phyloP scores from a whole-genome alignment of 2,113 vertebrate species.

The Cettia cetti region DNA sequence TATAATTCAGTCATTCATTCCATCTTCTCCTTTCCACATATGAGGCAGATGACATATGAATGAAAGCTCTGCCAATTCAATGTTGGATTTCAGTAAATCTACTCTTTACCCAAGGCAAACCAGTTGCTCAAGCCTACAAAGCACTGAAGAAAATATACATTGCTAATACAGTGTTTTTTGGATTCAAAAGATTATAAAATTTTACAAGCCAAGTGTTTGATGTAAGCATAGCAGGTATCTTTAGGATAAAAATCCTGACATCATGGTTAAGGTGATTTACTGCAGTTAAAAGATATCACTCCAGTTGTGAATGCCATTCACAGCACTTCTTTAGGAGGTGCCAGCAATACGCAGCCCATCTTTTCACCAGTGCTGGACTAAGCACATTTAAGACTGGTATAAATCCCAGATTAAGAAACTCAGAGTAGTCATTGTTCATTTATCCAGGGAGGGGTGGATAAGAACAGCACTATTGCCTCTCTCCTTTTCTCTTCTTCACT shows the following conservation, averaged over 20 bases:
- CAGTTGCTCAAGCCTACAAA: not conserved
- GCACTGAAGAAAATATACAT: not conserved
- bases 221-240: not conserved
- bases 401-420: not conserved
- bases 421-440: not conserved
- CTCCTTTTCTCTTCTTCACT: not conserved
- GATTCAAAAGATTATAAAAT: not conserved
- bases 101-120: not conserved
- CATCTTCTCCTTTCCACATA: not conserved
- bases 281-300: not conserved
- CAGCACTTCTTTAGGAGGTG: not conserved
- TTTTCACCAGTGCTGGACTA: not conserved
- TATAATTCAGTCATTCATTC: not conserved
- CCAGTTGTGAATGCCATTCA: not conserved
- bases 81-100: not conserved
- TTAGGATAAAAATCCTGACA: not conserved
- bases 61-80: not conserved
- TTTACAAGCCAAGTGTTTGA: not conserved
- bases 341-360: not conserved
- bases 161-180: not conserved
- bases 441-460: fast-evolving
- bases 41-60: not conserved
- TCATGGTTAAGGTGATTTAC: not conserved
- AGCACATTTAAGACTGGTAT: not conserved
- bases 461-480: not conserved